Evolutionary conservation across 2,888 invertebrate species (phyloP).

Genomic region (Erebia palarica): DNA sequence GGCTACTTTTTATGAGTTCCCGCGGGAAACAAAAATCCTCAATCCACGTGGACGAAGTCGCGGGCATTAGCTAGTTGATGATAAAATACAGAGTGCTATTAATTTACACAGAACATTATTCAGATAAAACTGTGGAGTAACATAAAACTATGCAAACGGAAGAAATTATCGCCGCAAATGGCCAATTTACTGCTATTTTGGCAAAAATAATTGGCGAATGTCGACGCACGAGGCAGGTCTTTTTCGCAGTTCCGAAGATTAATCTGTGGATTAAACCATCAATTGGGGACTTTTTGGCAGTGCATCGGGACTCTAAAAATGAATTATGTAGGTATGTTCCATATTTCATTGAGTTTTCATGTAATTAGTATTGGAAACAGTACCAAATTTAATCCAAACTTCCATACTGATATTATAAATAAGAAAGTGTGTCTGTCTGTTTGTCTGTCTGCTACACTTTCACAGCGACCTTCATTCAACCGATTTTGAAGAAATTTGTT

Average conservation of each 20-base stretch:
- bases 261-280: slow-evolving; percentile 62
- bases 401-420: too few species aligned
- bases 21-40: too few species aligned
- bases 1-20: too few species aligned
- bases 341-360: background rate
- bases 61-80: too few species aligned
- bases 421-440: too few species aligned
- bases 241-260: slow-evolving; percentile 66
- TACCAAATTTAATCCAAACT: too few species aligned
- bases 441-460: too few species aligned
- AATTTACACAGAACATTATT: slow-evolving; percentile 47
- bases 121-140: slow-evolving; percentile 44
- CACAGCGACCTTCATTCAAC: too few species aligned
- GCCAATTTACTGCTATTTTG: slow-evolving; percentile 72
- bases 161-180: slow-evolving; percentile 66
- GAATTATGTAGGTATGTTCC: background rate
- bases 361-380: background rate
- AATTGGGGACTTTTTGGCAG: slow-evolving; percentile 70
- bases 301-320: slow-evolving; percentile 15
- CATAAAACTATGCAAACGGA: slow-evolving; percentile 64
- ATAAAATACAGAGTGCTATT: slow-evolving; percentile 23
- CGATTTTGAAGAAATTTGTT: too few species aligned
- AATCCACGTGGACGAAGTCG: too few species aligned
- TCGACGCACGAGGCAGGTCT: slow-evolving; percentile 58
- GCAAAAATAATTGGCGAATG: slow-evolving; percentile 56